Evolutionary conservation across 2,797 vertebrate species (phyloP).

Genomic region (Lagorchestes hirsutus): DNA sequence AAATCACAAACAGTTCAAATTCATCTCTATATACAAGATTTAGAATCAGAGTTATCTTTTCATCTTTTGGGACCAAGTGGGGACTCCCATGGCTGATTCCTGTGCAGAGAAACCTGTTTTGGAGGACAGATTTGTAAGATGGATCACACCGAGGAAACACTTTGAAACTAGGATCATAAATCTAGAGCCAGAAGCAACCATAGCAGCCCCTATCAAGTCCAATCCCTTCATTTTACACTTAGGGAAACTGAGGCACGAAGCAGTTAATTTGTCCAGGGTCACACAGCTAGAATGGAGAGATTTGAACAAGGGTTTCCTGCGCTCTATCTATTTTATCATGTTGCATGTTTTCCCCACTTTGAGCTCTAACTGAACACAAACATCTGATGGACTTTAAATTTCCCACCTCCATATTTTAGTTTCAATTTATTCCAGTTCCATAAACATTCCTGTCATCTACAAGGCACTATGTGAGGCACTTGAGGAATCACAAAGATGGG

Average conservation of each 20-base stretch:
- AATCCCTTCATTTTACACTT: background rate
- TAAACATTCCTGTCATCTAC: background rate
- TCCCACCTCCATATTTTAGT: background rate
- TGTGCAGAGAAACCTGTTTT: background rate
- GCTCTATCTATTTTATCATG: background rate
- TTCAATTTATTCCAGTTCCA: background rate
- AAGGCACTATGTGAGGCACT: background rate
- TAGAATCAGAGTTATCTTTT: background rate
- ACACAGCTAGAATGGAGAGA: background rate
- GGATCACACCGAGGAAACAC: background rate
- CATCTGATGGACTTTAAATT: background rate
- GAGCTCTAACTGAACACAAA: background rate
- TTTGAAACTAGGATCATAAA: background rate
- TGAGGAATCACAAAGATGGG: background rate
- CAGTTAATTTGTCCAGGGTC: background rate
- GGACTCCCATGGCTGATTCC: background rate
- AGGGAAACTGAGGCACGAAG: background rate
- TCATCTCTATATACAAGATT: background rate
- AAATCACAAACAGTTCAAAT: background rate
- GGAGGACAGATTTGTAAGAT: background rate
- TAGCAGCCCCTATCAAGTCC: background rate
- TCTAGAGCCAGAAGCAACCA: background rate
- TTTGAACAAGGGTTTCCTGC: background rate
- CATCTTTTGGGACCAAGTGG: background rate
- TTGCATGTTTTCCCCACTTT: background rate